Percentiles rank a stretch among this genome's conserved stretches.
These are phyloP conservation scores for Hemibates koningsi DNA, from an alignment of 2,113 vertebrate species.

Conservation along the genomic window DNA sequence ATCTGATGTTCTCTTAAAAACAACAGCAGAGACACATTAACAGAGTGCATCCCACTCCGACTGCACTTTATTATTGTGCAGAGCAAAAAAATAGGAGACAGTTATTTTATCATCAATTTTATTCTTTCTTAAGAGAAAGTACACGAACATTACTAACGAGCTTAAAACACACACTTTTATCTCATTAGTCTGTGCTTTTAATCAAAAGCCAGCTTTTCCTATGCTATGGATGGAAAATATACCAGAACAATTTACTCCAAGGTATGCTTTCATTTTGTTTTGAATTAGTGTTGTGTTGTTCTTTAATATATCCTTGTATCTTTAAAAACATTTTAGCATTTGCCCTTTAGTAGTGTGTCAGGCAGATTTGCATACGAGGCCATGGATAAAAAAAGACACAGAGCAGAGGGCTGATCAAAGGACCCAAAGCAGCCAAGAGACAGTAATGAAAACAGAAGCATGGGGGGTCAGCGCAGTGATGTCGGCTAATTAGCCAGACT, in stretches of 20 bases:
- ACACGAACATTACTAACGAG: background rate
- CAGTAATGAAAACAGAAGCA: conserved; percentile 30
- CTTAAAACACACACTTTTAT: background rate
- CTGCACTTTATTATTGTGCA: background rate
- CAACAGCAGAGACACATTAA: background rate
- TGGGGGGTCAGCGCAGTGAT: conserved; percentile 1
- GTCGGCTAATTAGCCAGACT: conserved; percentile 45
- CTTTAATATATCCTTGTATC: background rate
- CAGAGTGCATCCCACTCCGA: background rate
- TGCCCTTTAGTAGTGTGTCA: background rate
- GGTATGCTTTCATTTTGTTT: background rate
- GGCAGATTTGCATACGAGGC: background rate
- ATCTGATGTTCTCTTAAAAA: background rate
- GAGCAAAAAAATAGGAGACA: background rate
- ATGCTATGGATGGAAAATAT: background rate
- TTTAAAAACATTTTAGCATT: background rate
- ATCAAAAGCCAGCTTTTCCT: background rate
- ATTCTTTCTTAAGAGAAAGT: background rate
- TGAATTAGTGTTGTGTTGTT: background rate
- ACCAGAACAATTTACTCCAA: background rate
- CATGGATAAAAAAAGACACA: conserved; percentile 2
- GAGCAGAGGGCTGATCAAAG: conserved; percentile 22
- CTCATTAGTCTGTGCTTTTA: background rate
- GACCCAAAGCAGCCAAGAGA: background rate
- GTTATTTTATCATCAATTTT: background rate